These are phyloP conservation scores for Sipha flava DNA, from an alignment of 1,140 invertebrate genomes.

Conservation along the genomic window DNA sequence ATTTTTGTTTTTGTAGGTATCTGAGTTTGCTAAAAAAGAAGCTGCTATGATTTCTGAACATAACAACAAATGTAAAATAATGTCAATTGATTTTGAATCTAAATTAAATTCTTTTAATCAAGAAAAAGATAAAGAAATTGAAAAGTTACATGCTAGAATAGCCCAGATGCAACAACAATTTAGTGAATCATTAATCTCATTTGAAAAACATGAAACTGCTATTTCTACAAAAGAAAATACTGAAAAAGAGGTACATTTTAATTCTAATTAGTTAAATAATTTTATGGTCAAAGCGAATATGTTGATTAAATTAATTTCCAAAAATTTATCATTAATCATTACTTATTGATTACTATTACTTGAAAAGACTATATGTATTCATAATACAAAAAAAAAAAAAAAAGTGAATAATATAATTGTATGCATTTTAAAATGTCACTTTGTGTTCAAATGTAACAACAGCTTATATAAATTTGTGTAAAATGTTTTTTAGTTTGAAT, in stretches of 20 bases:
- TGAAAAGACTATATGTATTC: too few relatives aligned
- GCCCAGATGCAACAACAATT: slow-evolving; percentile 4
- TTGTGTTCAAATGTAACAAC: too few relatives aligned
- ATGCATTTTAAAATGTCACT: too few relatives aligned
- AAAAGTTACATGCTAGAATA: slow-evolving; percentile 7
- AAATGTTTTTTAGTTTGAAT: not conserved
- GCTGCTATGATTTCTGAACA: not conserved
- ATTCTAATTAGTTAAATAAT: too few relatives aligned
- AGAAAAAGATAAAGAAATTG: slow-evolving; percentile 25
- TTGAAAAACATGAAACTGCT: slow-evolving; percentile 18
- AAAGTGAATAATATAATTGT: too few relatives aligned
- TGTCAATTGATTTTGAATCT: slow-evolving; percentile 2
- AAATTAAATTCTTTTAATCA: slow-evolving; percentile 4
- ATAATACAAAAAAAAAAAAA: too few relatives aligned
- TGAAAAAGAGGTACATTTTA: not conserved
- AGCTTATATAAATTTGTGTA: not conserved
- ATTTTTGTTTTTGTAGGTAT: not conserved
- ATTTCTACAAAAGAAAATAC: slow-evolving; percentile 17
- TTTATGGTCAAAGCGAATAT: too few relatives aligned
- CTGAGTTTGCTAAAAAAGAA: not conserved
- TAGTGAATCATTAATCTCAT: slow-evolving; percentile 16
- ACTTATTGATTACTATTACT: too few relatives aligned
- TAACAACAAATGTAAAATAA: not conserved
- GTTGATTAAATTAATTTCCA: too few relatives aligned
- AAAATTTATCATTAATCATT: too few relatives aligned